Evolutionary conservation across 2,888 invertebrate species (phyloP), one percentile per base, ranked within the genome.

Genomic region (Drosophila mimica): DNA sequence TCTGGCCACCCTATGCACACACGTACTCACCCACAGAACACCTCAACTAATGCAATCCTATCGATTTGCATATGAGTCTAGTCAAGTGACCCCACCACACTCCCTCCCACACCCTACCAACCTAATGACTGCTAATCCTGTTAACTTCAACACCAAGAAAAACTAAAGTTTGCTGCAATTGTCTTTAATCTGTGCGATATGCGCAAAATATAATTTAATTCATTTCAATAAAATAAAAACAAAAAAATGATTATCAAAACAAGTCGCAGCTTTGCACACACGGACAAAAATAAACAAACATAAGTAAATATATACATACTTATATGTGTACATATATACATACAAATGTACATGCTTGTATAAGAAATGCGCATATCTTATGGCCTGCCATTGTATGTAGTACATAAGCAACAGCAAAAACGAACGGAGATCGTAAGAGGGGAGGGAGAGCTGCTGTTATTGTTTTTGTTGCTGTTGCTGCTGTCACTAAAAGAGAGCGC

Each of bases 281-380:
- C 72, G 59, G 62, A 66, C 65, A 66, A 70, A 67, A 70, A 78
- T 72, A 54, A 76, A 71, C 59, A 69, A 54, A 74, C 58, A 52
- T 71, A 67, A 53, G 49, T 72, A 67, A n/a, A 53, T 66, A 76
- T 20, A 60, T 65, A 68, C 53, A 70, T 57, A 80, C 51, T 25
- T 25, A 25, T 25, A 65, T 60, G 38, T 6, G 25, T 25, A n/a
- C 2, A 11, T 59, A 66, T 20, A 33, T 43, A 59, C 11, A 43
- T 53, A 70, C 46, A 65, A 59, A 79, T 63, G 56, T 77, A 75
- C 60, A 73, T 74, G 76, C 80, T 72, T 33, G 82, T 84, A 86
- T 85, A 85, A 85, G 88, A 85, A 85, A 85, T 85, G 85, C 85
- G 85, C 85, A 85, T 85, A 85, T 85, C 85, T 85, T 85, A 85